Percentiles rank a stretch among this genome's conserved stretches.
Conservation (phyloP, 2,797 vertebrate genomes). For the Sebastes oblongus region DNA sequence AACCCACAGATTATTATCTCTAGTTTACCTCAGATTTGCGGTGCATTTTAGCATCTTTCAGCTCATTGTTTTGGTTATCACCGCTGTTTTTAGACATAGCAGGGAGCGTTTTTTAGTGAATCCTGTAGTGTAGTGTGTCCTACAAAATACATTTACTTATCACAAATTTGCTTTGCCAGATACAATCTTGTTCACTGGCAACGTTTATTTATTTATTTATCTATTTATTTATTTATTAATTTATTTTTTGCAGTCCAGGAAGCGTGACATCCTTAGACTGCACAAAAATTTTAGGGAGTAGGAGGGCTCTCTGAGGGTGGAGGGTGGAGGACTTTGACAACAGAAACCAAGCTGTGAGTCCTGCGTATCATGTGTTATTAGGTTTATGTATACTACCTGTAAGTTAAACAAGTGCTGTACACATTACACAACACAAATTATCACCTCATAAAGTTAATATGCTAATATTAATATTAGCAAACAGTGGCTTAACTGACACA, state of each 20-base stretch:
- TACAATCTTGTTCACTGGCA: not conserved
- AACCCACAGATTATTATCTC: not conserved
- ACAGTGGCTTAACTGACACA: not conserved
- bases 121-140: not conserved
- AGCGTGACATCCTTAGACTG: not conserved
- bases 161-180: not conserved
- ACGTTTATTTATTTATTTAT: not conserved
- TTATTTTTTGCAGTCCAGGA: not conserved
- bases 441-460: not conserved
- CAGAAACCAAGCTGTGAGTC: not conserved
- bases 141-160: not conserved
- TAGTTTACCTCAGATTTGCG: not conserved
- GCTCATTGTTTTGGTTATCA: not conserved
- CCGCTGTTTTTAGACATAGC: too few relatives aligned
- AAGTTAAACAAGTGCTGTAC: too few relatives aligned
- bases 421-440: not conserved
- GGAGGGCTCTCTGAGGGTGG: not conserved
- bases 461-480: not conserved
- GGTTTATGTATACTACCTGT: too few relatives aligned
- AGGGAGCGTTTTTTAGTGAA: not conserved
- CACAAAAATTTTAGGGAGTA: fast-evolving
- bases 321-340: not conserved
- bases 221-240: too few relatives aligned
- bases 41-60: not conserved
- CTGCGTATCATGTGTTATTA: not conserved